phyloP scores from a whole-genome alignment of 1,140 invertebrate species.

The Nymphalis io region DNA sequence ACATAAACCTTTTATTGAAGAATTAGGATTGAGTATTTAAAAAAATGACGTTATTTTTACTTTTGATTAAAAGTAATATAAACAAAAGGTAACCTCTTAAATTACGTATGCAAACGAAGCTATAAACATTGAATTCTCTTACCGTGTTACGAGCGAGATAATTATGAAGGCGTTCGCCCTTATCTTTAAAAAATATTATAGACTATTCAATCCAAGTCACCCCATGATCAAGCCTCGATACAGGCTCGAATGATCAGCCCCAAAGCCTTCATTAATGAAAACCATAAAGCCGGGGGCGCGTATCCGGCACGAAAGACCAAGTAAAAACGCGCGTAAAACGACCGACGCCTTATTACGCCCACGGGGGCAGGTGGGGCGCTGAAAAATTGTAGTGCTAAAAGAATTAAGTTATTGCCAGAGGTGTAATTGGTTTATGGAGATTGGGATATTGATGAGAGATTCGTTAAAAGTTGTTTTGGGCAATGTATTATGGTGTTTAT shows the following conservation, averaged over 20 bases:
- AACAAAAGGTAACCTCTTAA: slow-evolving; percentile 10
- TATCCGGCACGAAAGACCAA: slow-evolving; percentile 61
- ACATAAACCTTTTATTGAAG: slow-evolving; percentile 1
- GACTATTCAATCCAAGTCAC: slow-evolving; percentile 55
- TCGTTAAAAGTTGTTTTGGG: slow-evolving; percentile 12
- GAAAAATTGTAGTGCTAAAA: slow-evolving; percentile 70
- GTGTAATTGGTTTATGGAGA: slow-evolving; percentile 55
- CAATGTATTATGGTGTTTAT: not conserved
- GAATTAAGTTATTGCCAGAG: slow-evolving; percentile 65
- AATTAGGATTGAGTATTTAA: not conserved
- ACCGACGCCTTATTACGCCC: slow-evolving; percentile 72
- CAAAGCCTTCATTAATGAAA: slow-evolving; percentile 76
- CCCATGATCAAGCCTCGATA: slow-evolving; percentile 65
- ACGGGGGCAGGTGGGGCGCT: slow-evolving; percentile 60
- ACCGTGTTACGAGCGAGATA: slow-evolving; percentile 42
- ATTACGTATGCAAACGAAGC: slow-evolving; percentile 34
- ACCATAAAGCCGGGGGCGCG: slow-evolving; percentile 67
- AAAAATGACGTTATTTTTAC: not conserved
- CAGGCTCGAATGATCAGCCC: slow-evolving; percentile 70
- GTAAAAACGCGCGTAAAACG: slow-evolving; percentile 68
- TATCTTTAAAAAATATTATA: slow-evolving; percentile 51
- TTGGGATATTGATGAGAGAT: slow-evolving; percentile 46
- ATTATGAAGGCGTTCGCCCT: slow-evolving; percentile 48
- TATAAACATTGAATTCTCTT: slow-evolving; percentile 38
- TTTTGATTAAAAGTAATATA: not conserved